phyloP scores from a whole-genome alignment of 1,140 invertebrate genomes.

The Cyclargus thomasi region DNA sequence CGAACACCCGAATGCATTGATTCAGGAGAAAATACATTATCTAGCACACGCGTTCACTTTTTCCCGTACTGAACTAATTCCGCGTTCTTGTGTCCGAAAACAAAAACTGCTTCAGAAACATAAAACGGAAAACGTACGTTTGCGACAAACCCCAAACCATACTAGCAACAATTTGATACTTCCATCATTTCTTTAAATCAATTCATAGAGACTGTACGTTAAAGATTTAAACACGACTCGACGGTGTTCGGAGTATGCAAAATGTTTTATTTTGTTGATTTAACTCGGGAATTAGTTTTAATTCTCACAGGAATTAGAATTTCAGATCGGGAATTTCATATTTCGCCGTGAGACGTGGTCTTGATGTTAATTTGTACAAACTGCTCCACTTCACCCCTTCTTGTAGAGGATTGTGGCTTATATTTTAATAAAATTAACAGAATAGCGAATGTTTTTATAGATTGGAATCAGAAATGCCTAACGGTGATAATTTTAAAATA shows the following conservation, averaged over 20 bases:
- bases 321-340: conserved; percentile 63
- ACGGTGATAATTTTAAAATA: too few species aligned
- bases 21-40: too few species aligned
- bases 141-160: too few species aligned
- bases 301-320: conserved; percentile 54
- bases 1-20: too few species aligned
- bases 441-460: too few species aligned
- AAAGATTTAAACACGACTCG: conserved; percentile 23
- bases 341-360: conserved; percentile 31
- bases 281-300: conserved; percentile 48
- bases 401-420: background rate
- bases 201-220: background rate
- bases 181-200: background rate
- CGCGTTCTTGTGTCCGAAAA: too few species aligned
- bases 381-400: background rate
- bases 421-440: background rate
- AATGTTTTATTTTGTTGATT: conserved; percentile 65
- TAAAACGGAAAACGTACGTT: too few species aligned
- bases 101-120: too few species aligned
- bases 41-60: too few species aligned
- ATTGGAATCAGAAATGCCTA: too few species aligned
- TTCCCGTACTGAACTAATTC: too few species aligned
- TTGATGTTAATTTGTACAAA: conserved; percentile 18
- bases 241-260: conserved; percentile 52
- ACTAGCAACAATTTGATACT: background rate